These are phyloP conservation scores for Arion vulgaris DNA, from an alignment of 1,140 invertebrate genomes.

Conservation along the genomic window DNA sequence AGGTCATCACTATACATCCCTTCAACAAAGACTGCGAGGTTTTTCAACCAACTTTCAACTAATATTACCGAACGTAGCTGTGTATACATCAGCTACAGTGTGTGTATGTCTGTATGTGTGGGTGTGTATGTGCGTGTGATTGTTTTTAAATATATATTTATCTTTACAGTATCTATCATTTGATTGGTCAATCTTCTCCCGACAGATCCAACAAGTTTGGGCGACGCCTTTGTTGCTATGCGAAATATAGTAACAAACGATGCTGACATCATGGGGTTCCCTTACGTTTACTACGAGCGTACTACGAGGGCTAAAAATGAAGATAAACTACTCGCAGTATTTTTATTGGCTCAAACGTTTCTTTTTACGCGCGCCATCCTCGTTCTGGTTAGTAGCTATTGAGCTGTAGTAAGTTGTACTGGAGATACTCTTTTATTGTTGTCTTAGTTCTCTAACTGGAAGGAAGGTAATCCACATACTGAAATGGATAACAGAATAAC, in stretches of 20 bases:
- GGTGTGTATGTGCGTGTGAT: too few relatives aligned
- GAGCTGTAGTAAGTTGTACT: not conserved
- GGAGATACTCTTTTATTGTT: not conserved
- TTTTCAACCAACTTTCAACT: too few relatives aligned
- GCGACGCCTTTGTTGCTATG: not conserved
- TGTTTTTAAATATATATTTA: not conserved
- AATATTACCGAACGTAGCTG: too few relatives aligned
- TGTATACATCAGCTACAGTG: too few relatives aligned
- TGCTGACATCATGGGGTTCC: slow-evolving; percentile 34
- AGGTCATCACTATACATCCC: too few relatives aligned
- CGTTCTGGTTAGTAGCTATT: not conserved
- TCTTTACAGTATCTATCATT: not conserved
- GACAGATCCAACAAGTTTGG: not conserved
- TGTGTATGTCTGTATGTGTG: too few relatives aligned
- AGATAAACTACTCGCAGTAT: not conserved
- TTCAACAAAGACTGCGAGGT: too few relatives aligned
- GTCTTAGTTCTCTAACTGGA: too few relatives aligned
- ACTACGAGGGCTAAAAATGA: not conserved
- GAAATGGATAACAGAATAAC: not conserved
- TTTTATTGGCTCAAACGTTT: not conserved
- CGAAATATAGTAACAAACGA: slow-evolving; percentile 15
- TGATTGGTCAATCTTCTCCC: not conserved
- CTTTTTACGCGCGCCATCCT: not conserved
- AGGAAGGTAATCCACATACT: not conserved
- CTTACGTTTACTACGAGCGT: slow-evolving; percentile 29